A percentile compares a stretch with the other conserved stretches of the same genome.
phyloP scores from a whole-genome alignment of 1,140 invertebrate species.

The Drosophila tani region DNA sequence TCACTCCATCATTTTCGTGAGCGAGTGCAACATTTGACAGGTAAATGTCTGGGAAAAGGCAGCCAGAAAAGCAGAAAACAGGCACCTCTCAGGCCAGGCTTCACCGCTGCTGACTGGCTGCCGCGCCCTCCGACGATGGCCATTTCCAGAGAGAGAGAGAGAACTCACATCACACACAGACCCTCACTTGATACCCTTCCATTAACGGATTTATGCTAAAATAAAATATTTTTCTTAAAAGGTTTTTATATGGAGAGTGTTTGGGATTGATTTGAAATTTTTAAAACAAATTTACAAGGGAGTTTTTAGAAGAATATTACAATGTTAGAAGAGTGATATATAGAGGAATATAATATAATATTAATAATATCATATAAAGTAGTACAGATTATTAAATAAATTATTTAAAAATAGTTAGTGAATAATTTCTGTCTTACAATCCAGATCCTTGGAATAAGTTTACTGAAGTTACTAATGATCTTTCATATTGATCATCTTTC shows the following conservation, averaged over 20 bases:
- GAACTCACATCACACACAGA: neutral
- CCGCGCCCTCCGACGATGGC: conserved; percentile 50
- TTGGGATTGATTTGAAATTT: neutral
- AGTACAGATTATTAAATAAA: too few species aligned
- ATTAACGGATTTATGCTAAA: neutral
- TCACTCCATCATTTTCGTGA: conserved; percentile 82
- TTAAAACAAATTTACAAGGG: neutral
- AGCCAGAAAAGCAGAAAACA: conserved; percentile 30
- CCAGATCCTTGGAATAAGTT: too few species aligned
- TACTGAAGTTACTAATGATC: too few species aligned
- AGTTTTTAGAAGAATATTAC: too few species aligned
- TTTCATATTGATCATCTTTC: too few species aligned
- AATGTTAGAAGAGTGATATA: too few species aligned
- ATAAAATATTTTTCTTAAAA: neutral
- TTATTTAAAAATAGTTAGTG: too few species aligned
- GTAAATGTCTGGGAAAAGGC: conserved; percentile 80
- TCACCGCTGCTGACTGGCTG: conserved; percentile 36
- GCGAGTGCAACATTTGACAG: conserved; percentile 82
- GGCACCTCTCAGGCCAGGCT: conserved; percentile 16
- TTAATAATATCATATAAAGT: too few species aligned
- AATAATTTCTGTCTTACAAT: too few species aligned
- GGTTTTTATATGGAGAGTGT: neutral
- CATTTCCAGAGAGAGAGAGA: conserved; percentile 1
- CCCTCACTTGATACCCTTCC: conserved; percentile 15
- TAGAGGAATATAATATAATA: too few species aligned